phyloP scores from a whole-genome alignment of 2,797 vertebrate genomes.

The Molossus molossus region DNA sequence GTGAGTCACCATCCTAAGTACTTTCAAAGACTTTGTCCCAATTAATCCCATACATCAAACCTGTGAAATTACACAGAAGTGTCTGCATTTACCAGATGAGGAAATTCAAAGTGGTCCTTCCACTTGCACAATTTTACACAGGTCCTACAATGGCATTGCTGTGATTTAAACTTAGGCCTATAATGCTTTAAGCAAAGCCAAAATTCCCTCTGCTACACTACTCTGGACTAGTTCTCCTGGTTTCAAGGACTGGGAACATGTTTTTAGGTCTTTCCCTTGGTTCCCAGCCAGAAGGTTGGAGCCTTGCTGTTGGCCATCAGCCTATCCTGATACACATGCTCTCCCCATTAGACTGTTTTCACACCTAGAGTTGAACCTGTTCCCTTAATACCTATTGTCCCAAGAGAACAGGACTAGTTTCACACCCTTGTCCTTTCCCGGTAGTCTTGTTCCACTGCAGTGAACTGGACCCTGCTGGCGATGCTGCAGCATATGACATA shows the following conservation, averaged over 20 bases:
- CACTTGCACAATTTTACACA: not conserved
- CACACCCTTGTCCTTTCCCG: not conserved
- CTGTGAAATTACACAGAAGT: not conserved
- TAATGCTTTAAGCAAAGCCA: slow-evolving; percentile 41
- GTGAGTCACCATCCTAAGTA: not conserved
- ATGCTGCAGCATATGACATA: not conserved
- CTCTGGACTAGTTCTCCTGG: not conserved
- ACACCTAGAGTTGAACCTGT: not conserved
- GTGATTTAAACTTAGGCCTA: slow-evolving; percentile 12
- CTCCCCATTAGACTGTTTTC: not conserved
- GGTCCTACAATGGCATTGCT: not conserved
- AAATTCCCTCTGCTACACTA: not conserved
- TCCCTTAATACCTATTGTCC: not conserved
- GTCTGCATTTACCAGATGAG: slow-evolving; percentile 24
- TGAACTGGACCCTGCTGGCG: not conserved
- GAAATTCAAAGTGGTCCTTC: not conserved
- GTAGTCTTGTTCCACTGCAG: not conserved
- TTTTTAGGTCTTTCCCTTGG: not conserved
- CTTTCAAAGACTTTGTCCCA: not conserved
- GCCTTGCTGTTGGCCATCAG: not conserved
- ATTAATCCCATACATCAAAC: not conserved
- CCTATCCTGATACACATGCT: not conserved
- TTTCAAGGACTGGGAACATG: not conserved
- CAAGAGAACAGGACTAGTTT: not conserved
- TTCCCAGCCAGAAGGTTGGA: not conserved